Evolutionary conservation across 2,888 invertebrate species (phyloP), one percentile per base, ranked within the genome.

Genomic region (Odontothrips loti): DNA sequence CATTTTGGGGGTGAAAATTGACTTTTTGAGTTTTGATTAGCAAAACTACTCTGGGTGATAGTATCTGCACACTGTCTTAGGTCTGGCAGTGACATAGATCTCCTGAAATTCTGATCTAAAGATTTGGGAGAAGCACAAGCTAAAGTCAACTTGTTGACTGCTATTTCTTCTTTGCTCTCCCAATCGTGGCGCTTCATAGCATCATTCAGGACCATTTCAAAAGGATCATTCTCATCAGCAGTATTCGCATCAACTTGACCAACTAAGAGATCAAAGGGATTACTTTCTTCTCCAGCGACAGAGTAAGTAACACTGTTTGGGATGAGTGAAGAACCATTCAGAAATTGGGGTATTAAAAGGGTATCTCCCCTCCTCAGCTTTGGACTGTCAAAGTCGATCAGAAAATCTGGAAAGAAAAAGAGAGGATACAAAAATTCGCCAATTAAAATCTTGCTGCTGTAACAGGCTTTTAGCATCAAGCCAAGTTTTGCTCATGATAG

Each of bases 181-280:
- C 10, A 4, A 23, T 27, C 27, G 4, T 75, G 27, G 12, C 27
- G 10, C 9, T 27, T 75, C 8, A 75, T 75, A 27, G 68, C 68
- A 75, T 75, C 27, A 23, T 75, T 23, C 9, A 75, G 27, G 1
- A 75, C 68, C 68, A 75, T 75, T 75, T 75, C 68, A 75, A 75
- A 75, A 9, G 68, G 68, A 27, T 75, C 68, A 75, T 75, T 75
- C 68, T 75, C 68, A 27, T 2, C 68, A 27, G 68, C 68, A 9
- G 68, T 27, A 9, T 75, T 75, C 3, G 68, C 68, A 12, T 23
- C 68, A 75, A 75, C 68, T 27, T 75, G 68, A 12, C 68, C n/a
- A 4, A 27, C 68, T 23, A 75, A 23, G 11, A 75, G 12, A 27
- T 75, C 68, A 12, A 75, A 75, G 12, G 68, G 68, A 27, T 75